Base-by-base conservation (phyloP, 2,888 invertebrate species). In the Torymus aiolomorphi region DNA sequence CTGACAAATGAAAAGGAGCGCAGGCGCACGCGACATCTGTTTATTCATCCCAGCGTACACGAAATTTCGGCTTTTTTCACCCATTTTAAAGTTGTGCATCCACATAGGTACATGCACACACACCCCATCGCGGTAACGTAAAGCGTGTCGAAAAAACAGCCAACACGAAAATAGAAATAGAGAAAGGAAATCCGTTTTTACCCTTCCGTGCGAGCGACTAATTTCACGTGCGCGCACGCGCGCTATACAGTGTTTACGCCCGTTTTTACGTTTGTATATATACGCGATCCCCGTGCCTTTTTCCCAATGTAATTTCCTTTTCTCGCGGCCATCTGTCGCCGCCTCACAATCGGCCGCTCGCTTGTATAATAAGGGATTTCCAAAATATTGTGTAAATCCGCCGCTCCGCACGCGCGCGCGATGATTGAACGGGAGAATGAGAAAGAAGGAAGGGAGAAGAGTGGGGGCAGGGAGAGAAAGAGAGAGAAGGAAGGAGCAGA, bases 361-460 rank as follows among this genome's bases (percentile, higher is more conserved):
- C 83, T 63, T 75, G 74, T 86, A 71, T 76, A 80, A 89, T 89
- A 88, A 89, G 89, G 87, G 89, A 89, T 89, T 90, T 90, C 90
- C 90, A 90, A 90, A 90, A 90, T 90, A 90, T 90, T 90, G 90
- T 90, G 90, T 90, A 90, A 90, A 90, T 89, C 90, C 87, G 80
- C 66, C 8, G 42, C 42, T 42, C 5, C 42, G 42, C 42, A 31
- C 31, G 42, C 42, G 42, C 42, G 8, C 42, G 42, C 42, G 42
- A 42, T 42, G 42, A 42, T 42, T 42, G 42, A 42, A 42, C 42
- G 79, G 82, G 10, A 56, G 12, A 76, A 18, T n/a, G 56, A 56
- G 42, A 14, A 20, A 24, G 52, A 10, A 11, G 31, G 13, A 31
- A 42, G 42, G 42, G 3, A 51, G 11, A 13, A 18, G 51, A 24